Evolutionary conservation across 2,888 invertebrate species (phyloP).

Genomic region (Trisateles emortualis): DNA sequence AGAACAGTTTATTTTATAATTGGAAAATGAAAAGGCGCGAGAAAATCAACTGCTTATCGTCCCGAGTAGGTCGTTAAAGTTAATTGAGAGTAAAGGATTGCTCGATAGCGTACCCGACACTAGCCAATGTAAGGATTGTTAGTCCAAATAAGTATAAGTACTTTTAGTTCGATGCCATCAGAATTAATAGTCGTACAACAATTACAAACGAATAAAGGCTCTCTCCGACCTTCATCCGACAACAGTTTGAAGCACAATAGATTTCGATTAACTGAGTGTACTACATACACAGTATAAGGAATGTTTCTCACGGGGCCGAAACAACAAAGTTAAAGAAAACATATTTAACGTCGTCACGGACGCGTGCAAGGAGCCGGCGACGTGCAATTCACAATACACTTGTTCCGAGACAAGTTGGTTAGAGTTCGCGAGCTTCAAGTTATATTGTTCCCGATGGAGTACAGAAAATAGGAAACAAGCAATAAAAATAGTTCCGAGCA

Average conservation of each 20-base stretch:
- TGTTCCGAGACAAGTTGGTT: conserved; percentile 74
- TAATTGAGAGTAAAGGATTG: conserved; percentile 24
- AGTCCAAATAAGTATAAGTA: background rate
- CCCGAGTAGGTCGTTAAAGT: conserved; percentile 29
- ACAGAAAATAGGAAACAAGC: conserved; percentile 83
- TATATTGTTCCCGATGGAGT: conserved; percentile 79
- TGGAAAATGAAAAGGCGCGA: conserved; percentile 18
- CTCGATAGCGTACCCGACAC: conserved; percentile 10
- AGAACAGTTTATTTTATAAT: conserved; percentile 18
- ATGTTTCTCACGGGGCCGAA: conserved; percentile 62
- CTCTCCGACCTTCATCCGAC: conserved; percentile 19
- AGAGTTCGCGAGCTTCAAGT: conserved; percentile 74
- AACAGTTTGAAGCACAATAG: conserved; percentile 37
- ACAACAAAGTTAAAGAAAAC: conserved; percentile 62
- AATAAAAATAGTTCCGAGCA: conserved; percentile 84
- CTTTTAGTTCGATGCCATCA: conserved; percentile 5
- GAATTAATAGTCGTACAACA: conserved; percentile 28
- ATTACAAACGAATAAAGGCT: conserved; percentile 27
- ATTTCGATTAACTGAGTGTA: conserved; percentile 51
- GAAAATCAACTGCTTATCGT: conserved; percentile 28
- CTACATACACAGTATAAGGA: conserved; percentile 27
- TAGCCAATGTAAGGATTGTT: background rate
- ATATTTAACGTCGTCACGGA: conserved; percentile 53
- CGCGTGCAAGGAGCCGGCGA: conserved; percentile 52
- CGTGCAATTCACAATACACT: conserved; percentile 83